Evolutionary conservation across 2,888 invertebrate species (phyloP).

Genomic region (Stenurella melanura): DNA sequence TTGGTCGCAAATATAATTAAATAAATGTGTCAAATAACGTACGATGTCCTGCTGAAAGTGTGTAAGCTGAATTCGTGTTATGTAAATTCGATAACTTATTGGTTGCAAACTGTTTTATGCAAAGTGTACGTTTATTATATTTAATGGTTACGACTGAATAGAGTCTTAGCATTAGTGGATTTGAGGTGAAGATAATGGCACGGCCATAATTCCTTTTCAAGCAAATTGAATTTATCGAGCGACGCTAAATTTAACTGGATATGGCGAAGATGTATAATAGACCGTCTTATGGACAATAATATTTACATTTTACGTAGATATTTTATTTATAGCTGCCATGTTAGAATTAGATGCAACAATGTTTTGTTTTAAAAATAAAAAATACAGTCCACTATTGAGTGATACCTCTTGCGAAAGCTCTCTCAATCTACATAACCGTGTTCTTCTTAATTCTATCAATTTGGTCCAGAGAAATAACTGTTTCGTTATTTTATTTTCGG

Average conservation of each 20-base stretch:
- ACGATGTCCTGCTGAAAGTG: slow-evolving; percentile 33
- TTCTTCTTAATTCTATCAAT: no score
- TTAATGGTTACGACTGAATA: slow-evolving; percentile 17
- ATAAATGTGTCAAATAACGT: slow-evolving; percentile 48
- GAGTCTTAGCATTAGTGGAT: slow-evolving; percentile 5
- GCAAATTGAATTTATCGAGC: neutral
- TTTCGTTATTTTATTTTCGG: no score
- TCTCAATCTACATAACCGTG: no score
- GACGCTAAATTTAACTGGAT: neutral
- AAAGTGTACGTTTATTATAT: slow-evolving; percentile 12
- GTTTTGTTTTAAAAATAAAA: no score
- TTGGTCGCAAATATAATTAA: slow-evolving; percentile 51
- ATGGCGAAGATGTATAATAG: neutral
- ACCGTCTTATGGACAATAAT: neutral
- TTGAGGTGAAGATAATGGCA: slow-evolving; percentile 9
- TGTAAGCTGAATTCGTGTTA: slow-evolving; percentile 32
- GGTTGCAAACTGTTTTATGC: slow-evolving; percentile 14
- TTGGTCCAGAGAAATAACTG: no score
- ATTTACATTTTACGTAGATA: neutral
- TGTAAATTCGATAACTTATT: slow-evolving; percentile 32
- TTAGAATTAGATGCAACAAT: no score
- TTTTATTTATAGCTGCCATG: neutral
- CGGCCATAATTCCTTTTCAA: neutral
- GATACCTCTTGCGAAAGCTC: no score
- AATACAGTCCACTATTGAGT: no score